Percentiles rank a stretch among this genome's conserved stretches.
Evolutionary conservation across 1,140 invertebrate species (phyloP).

Genomic region (Drosophila busckii): DNA sequence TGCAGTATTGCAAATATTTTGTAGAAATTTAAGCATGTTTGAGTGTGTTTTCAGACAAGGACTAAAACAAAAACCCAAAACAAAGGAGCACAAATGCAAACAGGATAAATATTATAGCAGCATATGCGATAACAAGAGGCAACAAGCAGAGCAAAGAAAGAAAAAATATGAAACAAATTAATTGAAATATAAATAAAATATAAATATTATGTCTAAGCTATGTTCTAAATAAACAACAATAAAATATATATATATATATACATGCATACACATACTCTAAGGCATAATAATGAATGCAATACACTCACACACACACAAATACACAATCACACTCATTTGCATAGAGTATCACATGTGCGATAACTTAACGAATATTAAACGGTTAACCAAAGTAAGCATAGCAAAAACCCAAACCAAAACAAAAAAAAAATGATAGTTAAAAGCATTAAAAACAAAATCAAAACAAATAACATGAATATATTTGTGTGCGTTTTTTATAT

Average conservation of each 20-base stretch:
- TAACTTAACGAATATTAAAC: conserved; percentile 71
- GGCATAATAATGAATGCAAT: conserved; percentile 26
- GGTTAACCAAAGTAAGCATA: conserved; percentile 69
- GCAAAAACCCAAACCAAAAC: conserved; percentile 24
- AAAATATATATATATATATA: conserved; percentile 21
- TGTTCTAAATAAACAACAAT: conserved; percentile 59
- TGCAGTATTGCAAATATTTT: conserved; percentile 79
- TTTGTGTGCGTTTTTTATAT: conserved; percentile 67
- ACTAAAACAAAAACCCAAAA: conserved; percentile 23
- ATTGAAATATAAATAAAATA: conserved; percentile 38
- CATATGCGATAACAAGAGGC: conserved; percentile 36
- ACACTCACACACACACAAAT: conserved; percentile 27
- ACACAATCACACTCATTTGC: conserved; percentile 28
- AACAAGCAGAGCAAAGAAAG: conserved; percentile 33
- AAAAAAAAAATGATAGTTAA: conserved; percentile 53
- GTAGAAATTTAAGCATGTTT: conserved; percentile 78
- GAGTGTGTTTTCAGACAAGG: conserved; percentile 59
- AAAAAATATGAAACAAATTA: conserved; percentile 20
- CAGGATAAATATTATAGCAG: conserved; percentile 48
- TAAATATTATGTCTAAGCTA: conserved; percentile 61
- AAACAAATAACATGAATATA: conserved; percentile 5
- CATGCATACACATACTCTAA: conserved; percentile 16
- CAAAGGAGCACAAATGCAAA: conserved; percentile 27
- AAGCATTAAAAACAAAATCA: conserved; percentile 22
- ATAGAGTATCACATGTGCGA: conserved; percentile 60